Conservation (phyloP, 2,888 invertebrate genomes). For the Phaonia tiefii region DNA sequence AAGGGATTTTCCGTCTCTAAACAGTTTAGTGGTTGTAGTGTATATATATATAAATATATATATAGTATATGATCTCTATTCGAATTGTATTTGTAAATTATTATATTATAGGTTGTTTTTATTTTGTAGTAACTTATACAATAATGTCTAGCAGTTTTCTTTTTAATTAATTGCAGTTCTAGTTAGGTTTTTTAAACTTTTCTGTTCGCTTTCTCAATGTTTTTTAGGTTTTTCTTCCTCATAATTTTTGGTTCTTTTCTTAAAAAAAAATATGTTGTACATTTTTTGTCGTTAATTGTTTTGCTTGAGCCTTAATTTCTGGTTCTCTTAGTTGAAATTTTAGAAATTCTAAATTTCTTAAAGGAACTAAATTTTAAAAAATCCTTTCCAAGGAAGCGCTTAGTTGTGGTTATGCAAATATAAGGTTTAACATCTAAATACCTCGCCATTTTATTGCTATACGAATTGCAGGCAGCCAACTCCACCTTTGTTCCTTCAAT, state of each 20-base stretch:
- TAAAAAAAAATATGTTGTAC: constrained; percentile 58
- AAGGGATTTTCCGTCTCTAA: not conserved
- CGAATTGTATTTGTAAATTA: not conserved
- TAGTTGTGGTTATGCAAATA: too few species aligned
- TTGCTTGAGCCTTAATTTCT: constrained; percentile 56
- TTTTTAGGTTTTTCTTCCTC: constrained; percentile 34
- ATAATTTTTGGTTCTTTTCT: constrained; percentile 64
- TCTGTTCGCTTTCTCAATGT: constrained; percentile 14
- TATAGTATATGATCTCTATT: constrained; percentile 53
- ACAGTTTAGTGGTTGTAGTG: too few species aligned
- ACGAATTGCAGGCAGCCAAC: too few species aligned
- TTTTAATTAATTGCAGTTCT: constrained; percentile 63
- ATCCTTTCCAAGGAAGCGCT: constrained; percentile 33
- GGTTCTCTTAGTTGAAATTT: constrained; percentile 23
- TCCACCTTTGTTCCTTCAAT: too few species aligned
- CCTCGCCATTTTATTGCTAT: too few species aligned
- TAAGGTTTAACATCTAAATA: too few species aligned
- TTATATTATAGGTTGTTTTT: constrained; percentile 28
- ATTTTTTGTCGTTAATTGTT: constrained; percentile 48
- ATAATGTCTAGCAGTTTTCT: constrained; percentile 63
- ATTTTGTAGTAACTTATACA: constrained; percentile 48
- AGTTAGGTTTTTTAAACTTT: constrained; percentile 48
- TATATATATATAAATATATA: constrained; percentile 33
- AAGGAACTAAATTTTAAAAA: too few species aligned
- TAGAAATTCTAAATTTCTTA: constrained; percentile 53